phyloP scores from a whole-genome alignment of 2,797 vertebrate genomes.

The Sphaeramia orbicularis region DNA sequence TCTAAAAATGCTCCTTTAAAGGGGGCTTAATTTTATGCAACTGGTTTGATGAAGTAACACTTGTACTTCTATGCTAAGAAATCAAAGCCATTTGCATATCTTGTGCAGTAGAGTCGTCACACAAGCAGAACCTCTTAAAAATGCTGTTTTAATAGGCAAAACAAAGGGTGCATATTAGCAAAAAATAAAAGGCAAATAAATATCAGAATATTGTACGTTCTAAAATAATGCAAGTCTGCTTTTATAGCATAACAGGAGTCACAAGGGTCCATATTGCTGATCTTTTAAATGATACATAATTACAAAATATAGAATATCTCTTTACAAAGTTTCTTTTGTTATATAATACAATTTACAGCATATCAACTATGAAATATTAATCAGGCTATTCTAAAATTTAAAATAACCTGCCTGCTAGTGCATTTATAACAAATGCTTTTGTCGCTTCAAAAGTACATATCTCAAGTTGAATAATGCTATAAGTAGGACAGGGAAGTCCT shows the following conservation, averaged over 20 bases:
- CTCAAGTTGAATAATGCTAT: slow-evolving; percentile 83
- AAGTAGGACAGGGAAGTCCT: slow-evolving; percentile 84
- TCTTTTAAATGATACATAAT: slow-evolving; percentile 94
- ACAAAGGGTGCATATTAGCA: slow-evolving; percentile 78
- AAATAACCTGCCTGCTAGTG: slow-evolving; percentile 95
- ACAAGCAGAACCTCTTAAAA: slow-evolving; percentile 84
- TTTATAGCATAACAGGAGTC: slow-evolving; percentile 88
- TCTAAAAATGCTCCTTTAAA: slow-evolving; percentile 65
- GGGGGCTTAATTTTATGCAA: slow-evolving; percentile 62
- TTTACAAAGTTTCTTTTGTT: slow-evolving; percentile 93
- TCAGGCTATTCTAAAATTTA: slow-evolving; percentile 91
- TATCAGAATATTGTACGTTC: slow-evolving; percentile 85
- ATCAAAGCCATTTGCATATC: slow-evolving; percentile 82
- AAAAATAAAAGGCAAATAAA: slow-evolving; percentile 81
- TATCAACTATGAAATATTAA: slow-evolving; percentile 93
- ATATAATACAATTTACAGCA: slow-evolving; percentile 99
- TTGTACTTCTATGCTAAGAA: slow-evolving; percentile 55
- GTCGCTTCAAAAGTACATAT: slow-evolving; percentile 90
- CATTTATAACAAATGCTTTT: slow-evolving; percentile 87
- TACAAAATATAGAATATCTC: slow-evolving; percentile 99
- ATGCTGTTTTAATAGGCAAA: slow-evolving; percentile 77
- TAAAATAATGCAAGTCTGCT: slow-evolving; percentile 87
- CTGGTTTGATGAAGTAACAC: slow-evolving; percentile 62
- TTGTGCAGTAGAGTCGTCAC: slow-evolving; percentile 84
- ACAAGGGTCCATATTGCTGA: slow-evolving; percentile 98